Evolutionary conservation across 1,140 invertebrate species (phyloP).

Genomic region (Phortica variegata): DNA sequence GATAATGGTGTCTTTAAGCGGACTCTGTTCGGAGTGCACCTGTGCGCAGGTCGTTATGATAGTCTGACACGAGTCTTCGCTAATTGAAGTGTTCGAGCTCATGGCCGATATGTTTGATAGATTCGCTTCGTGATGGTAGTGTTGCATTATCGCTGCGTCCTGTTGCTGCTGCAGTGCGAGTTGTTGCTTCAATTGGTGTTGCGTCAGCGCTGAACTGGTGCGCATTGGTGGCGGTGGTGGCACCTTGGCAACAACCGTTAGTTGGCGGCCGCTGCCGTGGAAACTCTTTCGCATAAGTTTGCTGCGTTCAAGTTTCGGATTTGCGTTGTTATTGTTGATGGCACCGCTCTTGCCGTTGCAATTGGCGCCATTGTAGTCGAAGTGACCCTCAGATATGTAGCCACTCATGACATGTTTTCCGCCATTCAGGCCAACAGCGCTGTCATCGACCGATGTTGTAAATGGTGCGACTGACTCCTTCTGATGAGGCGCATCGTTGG

Average conservation of each 20-base stretch:
- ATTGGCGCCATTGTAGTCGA: constrained; percentile 68
- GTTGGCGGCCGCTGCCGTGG: constrained; percentile 77
- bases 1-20: constrained; percentile 58
- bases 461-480: constrained; percentile 53
- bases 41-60: constrained; percentile 75
- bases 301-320: constrained; percentile 82
- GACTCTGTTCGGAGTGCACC: constrained; percentile 77
- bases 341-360: background rate
- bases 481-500: constrained; percentile 54
- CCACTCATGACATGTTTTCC: constrained; percentile 69
- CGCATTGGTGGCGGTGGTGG: constrained; percentile 82
- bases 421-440: constrained; percentile 65
- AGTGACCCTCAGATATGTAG: constrained; percentile 83
- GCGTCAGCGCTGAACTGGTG: constrained; percentile 69
- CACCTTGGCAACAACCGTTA: constrained; percentile 76
- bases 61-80: constrained; percentile 77
- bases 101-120: constrained; percentile 49
- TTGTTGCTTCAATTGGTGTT: constrained; percentile 53
- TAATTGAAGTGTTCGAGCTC: constrained; percentile 76
- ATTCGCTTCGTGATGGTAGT: constrained; percentile 54
- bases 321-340: constrained; percentile 59
- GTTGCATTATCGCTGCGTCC: constrained; percentile 29
- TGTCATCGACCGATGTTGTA: constrained; percentile 72
- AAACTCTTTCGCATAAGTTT: constrained; percentile 88
- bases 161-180: constrained; percentile 30